These are phyloP conservation scores for Aviceda subcristata DNA, from an alignment of 2,113 vertebrate species.

Conservation along the genomic window DNA sequence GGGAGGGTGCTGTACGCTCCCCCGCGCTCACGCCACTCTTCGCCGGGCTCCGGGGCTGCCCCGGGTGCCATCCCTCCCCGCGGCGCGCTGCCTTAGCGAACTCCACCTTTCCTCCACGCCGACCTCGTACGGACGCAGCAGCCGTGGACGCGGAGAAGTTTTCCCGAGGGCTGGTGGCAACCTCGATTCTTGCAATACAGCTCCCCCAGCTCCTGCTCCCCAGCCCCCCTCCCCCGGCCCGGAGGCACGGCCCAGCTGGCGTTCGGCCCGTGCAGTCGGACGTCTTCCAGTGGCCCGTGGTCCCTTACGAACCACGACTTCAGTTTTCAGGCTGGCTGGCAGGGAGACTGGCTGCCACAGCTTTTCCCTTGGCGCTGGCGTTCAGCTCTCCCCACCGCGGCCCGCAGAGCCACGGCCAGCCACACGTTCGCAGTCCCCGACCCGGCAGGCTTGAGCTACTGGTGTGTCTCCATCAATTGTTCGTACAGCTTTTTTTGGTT, in stretches of 20 bases:
- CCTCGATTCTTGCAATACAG: neutral
- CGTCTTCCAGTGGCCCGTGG: neutral
- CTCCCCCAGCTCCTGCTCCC: neutral
- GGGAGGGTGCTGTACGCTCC: neutral
- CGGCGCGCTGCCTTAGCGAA: neutral
- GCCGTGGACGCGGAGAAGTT: neutral
- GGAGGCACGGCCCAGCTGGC: neutral
- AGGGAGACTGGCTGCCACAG: fast-evolving
- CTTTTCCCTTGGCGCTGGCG: neutral
- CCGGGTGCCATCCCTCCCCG: neutral
- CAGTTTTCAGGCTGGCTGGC: neutral
- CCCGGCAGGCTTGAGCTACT: neutral
- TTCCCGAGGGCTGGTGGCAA: neutral
- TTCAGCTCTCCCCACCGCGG: neutral
- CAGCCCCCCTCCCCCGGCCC: fast-evolving
- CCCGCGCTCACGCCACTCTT: neutral
- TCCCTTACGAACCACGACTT: neutral
- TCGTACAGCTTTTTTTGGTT: neutral
- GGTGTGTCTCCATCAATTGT: neutral
- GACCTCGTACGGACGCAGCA: neutral
- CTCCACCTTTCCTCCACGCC: neutral
- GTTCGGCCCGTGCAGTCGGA: neutral
- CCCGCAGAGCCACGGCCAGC: fast-evolving
- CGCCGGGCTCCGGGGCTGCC: neutral
- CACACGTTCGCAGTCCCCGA: neutral